Percentiles rank a stretch among this genome's conserved stretches.
Conservation (phyloP, 2,888 invertebrate genomes). For the Tuberolachnus salignus region DNA sequence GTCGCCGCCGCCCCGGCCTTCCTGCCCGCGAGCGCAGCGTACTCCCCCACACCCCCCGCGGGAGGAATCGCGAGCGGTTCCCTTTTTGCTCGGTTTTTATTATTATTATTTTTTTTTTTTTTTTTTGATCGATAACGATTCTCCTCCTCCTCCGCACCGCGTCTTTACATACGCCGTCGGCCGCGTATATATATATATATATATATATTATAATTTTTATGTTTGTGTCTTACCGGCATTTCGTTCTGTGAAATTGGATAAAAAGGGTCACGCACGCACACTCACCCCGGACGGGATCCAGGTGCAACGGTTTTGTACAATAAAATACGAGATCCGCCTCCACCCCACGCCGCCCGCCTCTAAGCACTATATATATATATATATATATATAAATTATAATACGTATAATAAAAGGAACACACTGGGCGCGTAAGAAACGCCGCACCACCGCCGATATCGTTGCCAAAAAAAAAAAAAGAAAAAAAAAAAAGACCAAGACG, state of each 20-base stretch:
- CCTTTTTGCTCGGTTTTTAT: conserved; percentile 12
- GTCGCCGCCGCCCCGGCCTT: background rate
- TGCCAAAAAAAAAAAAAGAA: conserved; percentile 39
- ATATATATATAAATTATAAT: too few relatives aligned
- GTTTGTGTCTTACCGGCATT: conserved; percentile 11
- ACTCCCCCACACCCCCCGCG: background rate
- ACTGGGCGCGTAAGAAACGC: conserved; percentile 3
- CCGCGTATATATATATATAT: background rate
- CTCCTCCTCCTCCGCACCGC: conserved; percentile 7
- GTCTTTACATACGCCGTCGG: too few relatives aligned
- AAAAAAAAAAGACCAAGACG: background rate
- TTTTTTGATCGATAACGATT: conserved; percentile 50
- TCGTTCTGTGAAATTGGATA: conserved; percentile 40
- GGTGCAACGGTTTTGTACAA: conserved; percentile 39
- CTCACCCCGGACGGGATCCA: background rate
- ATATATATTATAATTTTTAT: background rate
- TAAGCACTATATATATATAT: too few relatives aligned
- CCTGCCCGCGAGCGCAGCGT: background rate
- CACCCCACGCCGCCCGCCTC: background rate
- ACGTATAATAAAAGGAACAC: background rate
- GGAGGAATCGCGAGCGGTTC: conserved; percentile 46
- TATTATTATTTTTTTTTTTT: conserved; percentile 23
- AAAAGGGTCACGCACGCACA: conserved; percentile 51
- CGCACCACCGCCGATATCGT: conserved; percentile 39
- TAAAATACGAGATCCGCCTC: background rate